phyloP scores from a whole-genome alignment of 2,888 invertebrate species.

The Apamea sordens region DNA sequence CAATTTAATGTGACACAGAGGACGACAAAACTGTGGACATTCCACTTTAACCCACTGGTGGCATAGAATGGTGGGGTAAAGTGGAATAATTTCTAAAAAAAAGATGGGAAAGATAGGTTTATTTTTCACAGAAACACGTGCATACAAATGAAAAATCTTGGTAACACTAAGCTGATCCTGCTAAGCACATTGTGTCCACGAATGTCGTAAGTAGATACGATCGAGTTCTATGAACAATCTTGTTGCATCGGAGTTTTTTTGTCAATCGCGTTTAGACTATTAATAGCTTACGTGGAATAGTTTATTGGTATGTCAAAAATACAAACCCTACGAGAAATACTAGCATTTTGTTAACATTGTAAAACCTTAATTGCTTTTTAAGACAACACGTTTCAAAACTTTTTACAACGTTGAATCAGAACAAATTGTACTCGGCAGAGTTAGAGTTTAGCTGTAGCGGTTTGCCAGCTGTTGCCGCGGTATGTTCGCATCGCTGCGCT shows the following conservation, averaged over 20 bases:
- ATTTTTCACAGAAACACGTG: not conserved
- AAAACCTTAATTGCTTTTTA: not conserved
- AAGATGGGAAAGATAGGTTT: no score
- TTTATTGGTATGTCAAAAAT: not conserved
- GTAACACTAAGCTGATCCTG: not conserved
- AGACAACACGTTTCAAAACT: conserved; percentile 2
- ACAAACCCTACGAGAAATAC: not conserved
- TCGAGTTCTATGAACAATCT: not conserved
- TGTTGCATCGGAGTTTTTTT: not conserved
- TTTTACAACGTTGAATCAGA: not conserved
- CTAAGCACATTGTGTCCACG: not conserved
- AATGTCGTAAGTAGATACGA: not conserved
- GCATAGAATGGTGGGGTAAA: not conserved
- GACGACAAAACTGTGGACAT: not conserved
- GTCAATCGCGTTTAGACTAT: not conserved
- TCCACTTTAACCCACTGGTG: not conserved
- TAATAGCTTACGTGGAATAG: not conserved
- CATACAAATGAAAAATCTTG: not conserved
- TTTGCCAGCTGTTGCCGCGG: conserved; percentile 18
- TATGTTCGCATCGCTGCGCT: conserved; percentile 6
- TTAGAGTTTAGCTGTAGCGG: not conserved
- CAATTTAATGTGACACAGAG: not conserved
- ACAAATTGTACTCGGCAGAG: not conserved
- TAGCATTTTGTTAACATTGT: not conserved
- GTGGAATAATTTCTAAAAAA: no score